phyloP scores from a whole-genome alignment of 2,797 vertebrate species.

The Vireo griseus region DNA sequence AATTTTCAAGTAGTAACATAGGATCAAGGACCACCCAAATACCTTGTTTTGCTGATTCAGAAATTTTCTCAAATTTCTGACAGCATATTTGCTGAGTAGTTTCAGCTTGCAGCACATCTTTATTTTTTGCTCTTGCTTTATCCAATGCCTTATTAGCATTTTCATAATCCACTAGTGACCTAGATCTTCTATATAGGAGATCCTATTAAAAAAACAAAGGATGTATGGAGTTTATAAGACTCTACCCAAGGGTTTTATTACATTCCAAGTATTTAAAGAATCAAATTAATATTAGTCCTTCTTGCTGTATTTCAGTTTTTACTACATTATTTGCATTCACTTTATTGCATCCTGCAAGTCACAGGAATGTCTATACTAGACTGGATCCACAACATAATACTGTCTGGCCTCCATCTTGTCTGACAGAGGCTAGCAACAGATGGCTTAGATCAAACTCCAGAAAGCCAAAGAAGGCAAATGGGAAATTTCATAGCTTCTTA shows the following conservation, averaged over 20 bases:
- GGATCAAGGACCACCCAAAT: constrained; percentile 13
- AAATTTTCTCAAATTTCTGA: constrained; percentile 99
- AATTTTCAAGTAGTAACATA: neutral
- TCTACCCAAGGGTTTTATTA: neutral
- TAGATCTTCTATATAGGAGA: constrained; percentile 92
- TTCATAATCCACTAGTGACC: constrained; percentile 95
- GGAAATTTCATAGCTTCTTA: constrained; percentile 8
- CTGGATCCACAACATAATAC: neutral
- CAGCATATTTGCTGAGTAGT: constrained; percentile 95
- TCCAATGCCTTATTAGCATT: constrained; percentile 97
- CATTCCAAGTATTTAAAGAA: neutral
- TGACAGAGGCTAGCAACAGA: neutral
- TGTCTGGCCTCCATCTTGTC: neutral
- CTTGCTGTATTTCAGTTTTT: neutral
- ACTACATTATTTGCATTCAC: neutral
- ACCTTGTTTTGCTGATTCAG: constrained; percentile 98
- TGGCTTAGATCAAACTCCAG: neutral
- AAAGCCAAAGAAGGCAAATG: neutral
- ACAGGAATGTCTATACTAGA: neutral
- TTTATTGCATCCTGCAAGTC: neutral
- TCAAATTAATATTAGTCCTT: neutral
- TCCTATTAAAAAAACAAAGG: constrained; percentile 75
- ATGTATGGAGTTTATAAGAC: neutral
- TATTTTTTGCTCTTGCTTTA: constrained; percentile 95
- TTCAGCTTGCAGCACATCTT: constrained; percentile 96